Base-by-base conservation (phyloP, 2,888 invertebrate genomes). In the Apamea crenata region DNA sequence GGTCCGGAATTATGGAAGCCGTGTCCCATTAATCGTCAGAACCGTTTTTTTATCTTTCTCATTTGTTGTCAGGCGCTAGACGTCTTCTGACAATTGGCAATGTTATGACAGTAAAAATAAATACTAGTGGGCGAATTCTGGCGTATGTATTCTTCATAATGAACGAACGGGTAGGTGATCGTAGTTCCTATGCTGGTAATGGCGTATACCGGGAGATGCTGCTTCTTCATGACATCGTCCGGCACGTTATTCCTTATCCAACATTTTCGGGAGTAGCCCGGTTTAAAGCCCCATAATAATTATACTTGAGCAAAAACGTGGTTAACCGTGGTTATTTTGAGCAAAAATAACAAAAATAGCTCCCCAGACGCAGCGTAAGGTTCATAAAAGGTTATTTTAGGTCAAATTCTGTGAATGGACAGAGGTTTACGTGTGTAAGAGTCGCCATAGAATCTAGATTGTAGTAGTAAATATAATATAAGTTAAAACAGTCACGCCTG, bases 401-500 rank as follows among this genome's bases (percentile, higher is more conserved):
- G 61, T 80, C 29, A 80, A 47, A 56, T 36, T 59, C 14, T 16
- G 16, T 85, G 82, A 83, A 83, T 83, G 82, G 40, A n/a, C 44
- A 61, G 61, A 61, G 32, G 32, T 61, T 65, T 74, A 74, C 74
- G 82, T 74, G 85, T 29, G 32, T 53, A 69, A 59, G 40, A 68
- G 47, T 50, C 59, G 85, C 47, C 29, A 66, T 61, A 53, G 63
- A 84, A 53, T 44, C 16, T 36, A 56, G 68, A 63, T 29, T 61
- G 59, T 84, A 67, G 61, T 63, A 29, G 56, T 63, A 53, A n/a
- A 47, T 73, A 69, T 68, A n/a, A 59, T 16, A 65, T 59, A 29
- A 61, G 65, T 74, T 59, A 69, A 44, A 73, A 59, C 61, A 68
- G 81, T 16, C 82, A 85, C 85, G 82, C 86, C 69, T 21, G 25